These are phyloP conservation scores for Danio albolineatus DNA, from an alignment of 2,797 vertebrate species.

Conservation along the genomic window DNA sequence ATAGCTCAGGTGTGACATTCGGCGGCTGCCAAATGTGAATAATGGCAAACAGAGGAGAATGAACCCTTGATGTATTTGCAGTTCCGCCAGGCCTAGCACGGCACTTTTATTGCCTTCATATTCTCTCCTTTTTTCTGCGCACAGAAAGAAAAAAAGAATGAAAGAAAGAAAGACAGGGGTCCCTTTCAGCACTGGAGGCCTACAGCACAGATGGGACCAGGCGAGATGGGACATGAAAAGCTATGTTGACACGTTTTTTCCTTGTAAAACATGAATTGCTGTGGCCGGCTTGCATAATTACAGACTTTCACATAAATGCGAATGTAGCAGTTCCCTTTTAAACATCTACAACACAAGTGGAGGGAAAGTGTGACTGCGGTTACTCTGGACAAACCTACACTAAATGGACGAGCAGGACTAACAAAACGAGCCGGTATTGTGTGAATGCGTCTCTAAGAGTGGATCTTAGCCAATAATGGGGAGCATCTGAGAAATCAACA, in stretches of 20 bases:
- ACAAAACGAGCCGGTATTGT: slow-evolving; percentile 16
- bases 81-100: slow-evolving; percentile 47
- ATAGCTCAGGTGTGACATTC: slow-evolving; percentile 75
- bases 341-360: not conserved
- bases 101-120: slow-evolving; percentile 56
- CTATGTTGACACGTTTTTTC: slow-evolving; percentile 22
- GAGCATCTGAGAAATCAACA: slow-evolving; percentile 72
- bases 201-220: slow-evolving; percentile 50
- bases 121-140: slow-evolving; percentile 40
- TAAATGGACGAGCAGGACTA: slow-evolving; percentile 10
- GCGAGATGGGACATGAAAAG: slow-evolving; percentile 9
- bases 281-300: not conserved
- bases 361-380: not conserved
- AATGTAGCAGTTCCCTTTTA: slow-evolving; percentile 1
- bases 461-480: slow-evolving; percentile 41
- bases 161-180: slow-evolving; percentile 35
- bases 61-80: slow-evolving; percentile 65
- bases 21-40: slow-evolving; percentile 67
- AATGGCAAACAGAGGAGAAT: slow-evolving; percentile 66
- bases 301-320: not conserved
- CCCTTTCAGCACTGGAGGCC: slow-evolving; percentile 28
- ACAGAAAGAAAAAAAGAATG: slow-evolving; percentile 17
- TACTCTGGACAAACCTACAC: not conserved
- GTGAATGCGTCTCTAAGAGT: slow-evolving; percentile 11
- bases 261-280: slow-evolving; percentile 3